Percentiles rank a stretch among this genome's conserved stretches.
Evolutionary conservation across 2,797 vertebrate genomes (phyloP).

Genomic region (Scolopax rusticola): DNA sequence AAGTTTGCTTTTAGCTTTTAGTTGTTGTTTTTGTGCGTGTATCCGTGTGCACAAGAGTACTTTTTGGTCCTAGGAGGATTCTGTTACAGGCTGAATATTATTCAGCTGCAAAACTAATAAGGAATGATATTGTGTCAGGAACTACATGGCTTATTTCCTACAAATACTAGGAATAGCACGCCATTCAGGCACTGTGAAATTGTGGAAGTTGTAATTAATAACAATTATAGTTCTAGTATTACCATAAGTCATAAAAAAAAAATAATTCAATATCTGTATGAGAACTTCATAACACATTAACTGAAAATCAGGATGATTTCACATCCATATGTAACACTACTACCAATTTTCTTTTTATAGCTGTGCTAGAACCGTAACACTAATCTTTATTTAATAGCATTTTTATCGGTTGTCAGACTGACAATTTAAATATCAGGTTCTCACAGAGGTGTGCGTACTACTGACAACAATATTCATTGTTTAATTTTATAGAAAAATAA

Average conservation of each 20-base stretch:
- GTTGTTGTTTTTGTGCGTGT: constrained; percentile 65
- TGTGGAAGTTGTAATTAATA: constrained; percentile 32
- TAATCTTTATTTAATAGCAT: neutral
- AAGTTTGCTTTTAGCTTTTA: constrained; percentile 50
- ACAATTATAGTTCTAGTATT: constrained; percentile 1
- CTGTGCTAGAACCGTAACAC: neutral
- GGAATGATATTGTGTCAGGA: constrained; percentile 44
- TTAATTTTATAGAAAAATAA: constrained; percentile 3
- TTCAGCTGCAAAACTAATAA: constrained; percentile 57
- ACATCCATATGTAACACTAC: neutral
- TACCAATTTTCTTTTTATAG: neutral
- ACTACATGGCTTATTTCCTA: constrained; percentile 16
- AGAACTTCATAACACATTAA: neutral
- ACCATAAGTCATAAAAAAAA: neutral
- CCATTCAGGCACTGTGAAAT: neutral
- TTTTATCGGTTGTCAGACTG: neutral
- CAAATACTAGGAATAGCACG: neutral
- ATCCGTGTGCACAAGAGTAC: constrained; percentile 50
- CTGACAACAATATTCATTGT: neutral
- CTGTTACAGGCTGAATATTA: constrained; percentile 57
- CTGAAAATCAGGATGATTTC: constrained; percentile 2
- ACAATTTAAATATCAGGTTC: neutral
- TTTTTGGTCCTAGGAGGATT: constrained; percentile 56
- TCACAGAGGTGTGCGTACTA: neutral
- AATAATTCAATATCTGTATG: neutral